A percentile compares a stretch with the other conserved stretches of the same genome.
These are phyloP conservation scores for Percopsis omiscomaycus DNA, from an alignment of 2,797 vertebrate species.

Conservation along the genomic window DNA sequence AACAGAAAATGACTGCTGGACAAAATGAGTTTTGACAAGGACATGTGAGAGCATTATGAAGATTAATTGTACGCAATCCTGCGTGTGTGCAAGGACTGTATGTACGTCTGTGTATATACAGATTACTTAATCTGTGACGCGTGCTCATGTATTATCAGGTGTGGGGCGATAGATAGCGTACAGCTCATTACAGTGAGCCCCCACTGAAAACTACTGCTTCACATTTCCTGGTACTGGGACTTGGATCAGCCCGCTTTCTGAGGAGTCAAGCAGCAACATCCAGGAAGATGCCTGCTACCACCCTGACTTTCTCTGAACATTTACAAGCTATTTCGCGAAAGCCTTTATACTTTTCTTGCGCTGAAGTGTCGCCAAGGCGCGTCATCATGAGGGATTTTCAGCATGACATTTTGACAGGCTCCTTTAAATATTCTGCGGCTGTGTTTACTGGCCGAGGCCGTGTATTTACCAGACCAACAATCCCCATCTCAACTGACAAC, in stretches of 20 bases:
- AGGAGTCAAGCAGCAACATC: conserved; percentile 30
- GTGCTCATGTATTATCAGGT: conserved; percentile 2
- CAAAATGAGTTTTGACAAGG: conserved; percentile 36
- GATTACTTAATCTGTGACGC: conserved; percentile 20
- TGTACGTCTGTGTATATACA: neutral
- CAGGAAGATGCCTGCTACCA: conserved; percentile 49
- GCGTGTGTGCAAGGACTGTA: neutral
- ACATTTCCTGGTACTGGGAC: conserved; percentile 26
- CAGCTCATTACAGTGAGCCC: conserved; percentile 14
- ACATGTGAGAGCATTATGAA: conserved; percentile 14
- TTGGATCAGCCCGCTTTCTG: conserved; percentile 30
- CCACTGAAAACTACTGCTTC: conserved; percentile 5
- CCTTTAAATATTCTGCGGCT: conserved; percentile 39
- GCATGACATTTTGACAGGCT: conserved; percentile 51
- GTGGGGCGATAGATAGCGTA: conserved; percentile 24
- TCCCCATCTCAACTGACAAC: conserved; percentile 43
- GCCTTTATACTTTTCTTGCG: conserved; percentile 8
- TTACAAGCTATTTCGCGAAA: conserved; percentile 25
- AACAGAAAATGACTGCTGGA: conserved; percentile 25
- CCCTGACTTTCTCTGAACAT: conserved; percentile 33
- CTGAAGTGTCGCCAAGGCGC: conserved; percentile 33
- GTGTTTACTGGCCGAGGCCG: conserved; percentile 42
- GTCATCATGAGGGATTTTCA: conserved; percentile 42
- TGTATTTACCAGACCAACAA: conserved; percentile 46
- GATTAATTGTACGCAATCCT: neutral